Percentiles rank a stretch among this genome's conserved stretches.
These are phyloP conservation scores for Lumbricus terrestris DNA, from an alignment of 2,888 invertebrate species.

Conservation along the genomic window DNA sequence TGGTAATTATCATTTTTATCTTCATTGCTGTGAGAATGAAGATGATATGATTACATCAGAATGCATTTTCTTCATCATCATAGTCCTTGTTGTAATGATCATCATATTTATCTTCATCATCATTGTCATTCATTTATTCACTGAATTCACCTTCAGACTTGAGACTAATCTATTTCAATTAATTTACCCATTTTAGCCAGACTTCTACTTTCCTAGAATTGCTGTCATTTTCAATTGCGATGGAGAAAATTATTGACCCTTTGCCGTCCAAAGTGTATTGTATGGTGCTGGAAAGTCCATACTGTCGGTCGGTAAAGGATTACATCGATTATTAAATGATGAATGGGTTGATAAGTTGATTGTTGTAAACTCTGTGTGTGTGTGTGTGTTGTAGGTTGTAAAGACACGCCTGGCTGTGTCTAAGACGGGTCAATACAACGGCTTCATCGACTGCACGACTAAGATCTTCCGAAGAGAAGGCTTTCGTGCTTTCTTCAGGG, in stretches of 20 bases:
- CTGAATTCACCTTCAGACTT: background rate
- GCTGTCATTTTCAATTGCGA: no score
- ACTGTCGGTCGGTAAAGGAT: no score
- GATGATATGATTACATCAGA: background rate
- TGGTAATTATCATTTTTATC: background rate
- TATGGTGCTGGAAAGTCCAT: no score
- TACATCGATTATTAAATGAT: background rate
- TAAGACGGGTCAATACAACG: constrained; percentile 79
- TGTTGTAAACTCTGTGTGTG: background rate
- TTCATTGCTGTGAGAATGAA: background rate
- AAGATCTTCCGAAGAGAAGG: constrained; percentile 88
- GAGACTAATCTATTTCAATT: no score
- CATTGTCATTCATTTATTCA: background rate
- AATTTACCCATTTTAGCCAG: no score
- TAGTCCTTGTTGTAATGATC: background rate
- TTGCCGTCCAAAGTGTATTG: no score
- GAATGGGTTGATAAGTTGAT: background rate
- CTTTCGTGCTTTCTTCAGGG: constrained; percentile 83
- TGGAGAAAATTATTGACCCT: background rate
- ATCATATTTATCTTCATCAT: background rate
- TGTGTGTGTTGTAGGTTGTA: constrained; percentile 68
- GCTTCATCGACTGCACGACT: constrained; percentile 78
- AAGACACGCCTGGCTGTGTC: constrained; percentile 94
- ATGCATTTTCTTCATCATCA: background rate
- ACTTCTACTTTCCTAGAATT: no score